A percentile compares a stretch with the other conserved stretches of the same genome.
Conservation (phyloP, 2,797 vertebrate genomes). For the Hozukius guyotensis region DNA sequence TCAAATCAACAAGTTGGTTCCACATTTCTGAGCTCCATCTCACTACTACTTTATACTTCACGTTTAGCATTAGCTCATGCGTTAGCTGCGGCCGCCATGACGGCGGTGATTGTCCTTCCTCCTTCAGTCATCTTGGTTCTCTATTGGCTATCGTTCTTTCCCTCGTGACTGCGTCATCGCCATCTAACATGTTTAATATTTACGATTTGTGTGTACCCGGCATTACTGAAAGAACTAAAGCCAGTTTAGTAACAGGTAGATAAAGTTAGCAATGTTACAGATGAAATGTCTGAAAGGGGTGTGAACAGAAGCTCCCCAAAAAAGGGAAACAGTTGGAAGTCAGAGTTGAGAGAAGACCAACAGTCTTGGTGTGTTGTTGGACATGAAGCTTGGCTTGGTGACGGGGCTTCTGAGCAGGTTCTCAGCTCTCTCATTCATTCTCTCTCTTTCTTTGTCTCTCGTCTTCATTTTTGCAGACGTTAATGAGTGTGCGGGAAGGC, state of each 20-base stretch:
- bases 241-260: background rate
- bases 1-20: too few relatives aligned
- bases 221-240: background rate
- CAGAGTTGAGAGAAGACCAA: background rate
- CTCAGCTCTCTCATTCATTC: constrained; percentile 60
- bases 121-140: too few relatives aligned
- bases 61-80: too few relatives aligned
- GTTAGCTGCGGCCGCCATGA: too few relatives aligned
- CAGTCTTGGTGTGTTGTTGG: background rate
- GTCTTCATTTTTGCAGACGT: constrained; percentile 87
- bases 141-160: too few relatives aligned
- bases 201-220: too few relatives aligned
- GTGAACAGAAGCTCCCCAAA: background rate
- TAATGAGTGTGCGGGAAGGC: constrained; percentile 94
- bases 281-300: background rate
- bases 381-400: constrained; percentile 57
- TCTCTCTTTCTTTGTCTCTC: constrained; percentile 52
- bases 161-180: too few relatives aligned
- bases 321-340: background rate
- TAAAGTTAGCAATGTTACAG: background rate
- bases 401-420: constrained; percentile 54
- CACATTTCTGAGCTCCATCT: too few relatives aligned
- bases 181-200: too few relatives aligned
- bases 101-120: too few relatives aligned
- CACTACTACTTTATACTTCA: too few relatives aligned